phyloP scores from a whole-genome alignment of 1,140 invertebrate genomes.

The Drosophila albomicans region DNA sequence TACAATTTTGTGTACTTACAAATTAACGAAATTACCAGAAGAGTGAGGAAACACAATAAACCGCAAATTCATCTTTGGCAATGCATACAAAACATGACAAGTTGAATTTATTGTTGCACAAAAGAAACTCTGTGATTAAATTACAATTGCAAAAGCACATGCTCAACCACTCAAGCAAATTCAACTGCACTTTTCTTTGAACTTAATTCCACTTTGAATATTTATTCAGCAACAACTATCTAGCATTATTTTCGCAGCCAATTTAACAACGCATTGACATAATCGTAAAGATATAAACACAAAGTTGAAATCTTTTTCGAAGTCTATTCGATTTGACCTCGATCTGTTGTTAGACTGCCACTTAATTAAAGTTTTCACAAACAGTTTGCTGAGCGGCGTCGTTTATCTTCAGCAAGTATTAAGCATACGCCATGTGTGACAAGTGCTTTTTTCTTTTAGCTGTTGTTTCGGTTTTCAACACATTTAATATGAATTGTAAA shows the following conservation, averaged over 20 bases:
- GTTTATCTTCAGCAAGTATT: constrained; percentile 4
- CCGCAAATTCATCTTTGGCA: neutral
- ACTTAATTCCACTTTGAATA: neutral
- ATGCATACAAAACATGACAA: neutral
- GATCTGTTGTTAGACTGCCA: neutral
- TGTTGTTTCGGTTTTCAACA: constrained; percentile 11
- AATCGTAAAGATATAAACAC: neutral
- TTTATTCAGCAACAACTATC: neutral
- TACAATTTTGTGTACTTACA: constrained; percentile 69
- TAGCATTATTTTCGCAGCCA: neutral
- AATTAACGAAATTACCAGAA: constrained; percentile 65
- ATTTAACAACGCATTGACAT: neutral
- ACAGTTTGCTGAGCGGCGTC: neutral
- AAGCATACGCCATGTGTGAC: constrained; percentile 22
- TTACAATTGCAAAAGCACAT: too few relatives aligned
- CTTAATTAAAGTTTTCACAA: constrained; percentile 2
- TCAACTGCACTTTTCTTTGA: neutral
- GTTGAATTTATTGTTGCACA: neutral
- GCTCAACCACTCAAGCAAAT: too few relatives aligned
- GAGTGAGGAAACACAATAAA: constrained; percentile 20
- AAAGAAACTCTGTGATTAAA: neutral
- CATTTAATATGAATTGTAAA: constrained; percentile 24
- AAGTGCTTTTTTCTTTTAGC: neutral
- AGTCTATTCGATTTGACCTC: neutral
- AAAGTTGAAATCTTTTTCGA: neutral